phyloP scores from a whole-genome alignment of 2,113 vertebrate genomes.

The Myxocyprinus asiaticus region DNA sequence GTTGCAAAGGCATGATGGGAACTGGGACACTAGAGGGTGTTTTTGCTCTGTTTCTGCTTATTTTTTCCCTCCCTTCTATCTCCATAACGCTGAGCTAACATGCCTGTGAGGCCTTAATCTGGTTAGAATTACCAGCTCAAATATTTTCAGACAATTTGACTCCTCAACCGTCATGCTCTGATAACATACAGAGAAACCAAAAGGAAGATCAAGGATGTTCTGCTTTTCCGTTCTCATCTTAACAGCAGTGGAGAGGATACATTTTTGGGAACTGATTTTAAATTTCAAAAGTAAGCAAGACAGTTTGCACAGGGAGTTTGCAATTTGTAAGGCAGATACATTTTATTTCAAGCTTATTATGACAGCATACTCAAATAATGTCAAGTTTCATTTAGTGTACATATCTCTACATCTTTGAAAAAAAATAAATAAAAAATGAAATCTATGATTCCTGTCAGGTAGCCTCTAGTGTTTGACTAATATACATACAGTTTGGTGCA shows the following conservation, averaged over 20 bases:
- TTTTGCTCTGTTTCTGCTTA: constrained; percentile 61
- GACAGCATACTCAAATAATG: neutral
- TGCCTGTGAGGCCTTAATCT: constrained; percentile 71
- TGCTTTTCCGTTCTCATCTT: constrained; percentile 2
- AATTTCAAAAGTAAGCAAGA: neutral
- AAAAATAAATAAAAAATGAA: too few relatives aligned
- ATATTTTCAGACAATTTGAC: constrained; percentile 65
- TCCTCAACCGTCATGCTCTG: constrained; percentile 57
- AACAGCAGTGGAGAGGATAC: neutral
- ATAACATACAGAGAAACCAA: constrained; percentile 16
- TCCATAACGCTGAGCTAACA: constrained; percentile 64
- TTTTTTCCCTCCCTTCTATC: constrained; percentile 58
- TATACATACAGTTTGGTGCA: too few relatives aligned
- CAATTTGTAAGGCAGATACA: neutral
- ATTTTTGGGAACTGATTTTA: neutral
- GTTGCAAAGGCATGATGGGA: constrained; percentile 39
- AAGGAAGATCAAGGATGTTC: constrained; percentile 1
- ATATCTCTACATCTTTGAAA: too few relatives aligned
- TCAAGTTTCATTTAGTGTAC: too few relatives aligned
- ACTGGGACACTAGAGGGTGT: constrained; percentile 37
- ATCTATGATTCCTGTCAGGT: too few relatives aligned
- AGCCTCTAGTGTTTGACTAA: too few relatives aligned
- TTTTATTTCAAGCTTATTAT: neutral
- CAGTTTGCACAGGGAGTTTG: neutral
- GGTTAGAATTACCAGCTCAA: constrained; percentile 65